Base-by-base conservation (phyloP, 1,140 invertebrate species). In the Brachionus manjavacas region DNA sequence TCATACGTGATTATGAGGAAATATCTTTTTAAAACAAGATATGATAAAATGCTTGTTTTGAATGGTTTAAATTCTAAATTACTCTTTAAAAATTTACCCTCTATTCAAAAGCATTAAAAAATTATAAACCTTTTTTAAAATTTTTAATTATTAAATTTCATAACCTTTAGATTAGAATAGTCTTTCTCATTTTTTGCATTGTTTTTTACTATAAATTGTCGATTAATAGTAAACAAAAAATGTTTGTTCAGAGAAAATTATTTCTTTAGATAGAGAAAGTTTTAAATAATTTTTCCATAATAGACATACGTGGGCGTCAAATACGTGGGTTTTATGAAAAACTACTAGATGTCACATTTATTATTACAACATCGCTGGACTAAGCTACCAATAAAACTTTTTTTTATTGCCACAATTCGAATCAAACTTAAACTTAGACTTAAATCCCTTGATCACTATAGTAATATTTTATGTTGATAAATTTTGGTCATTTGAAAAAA, bases 131-230 rank as follows among this genome's bases (percentile, higher is more conserved):
- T 68, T 68, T 68, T 68, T 68, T 6, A 25, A 23, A 28, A 11
- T 43, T 72, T 72, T 46, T 20, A 72, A 72, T 72, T 72, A 72
- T 72, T 72, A 41, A 72, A 41, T 72, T 72, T 72, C 68, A 72
- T 43, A 72, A 72, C 68, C 68, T 72, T 72, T 41, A 41, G 68
- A 39, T 41, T 39, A 39, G 16, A 72, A 23, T 41, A 72, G 8
- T 41, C 20, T 72, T 72, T 39, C 28, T 72, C 20, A 20, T 8
- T 41, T 41, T 12, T 16, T 39, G 12, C n/a, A 41, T 41, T 72
- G 8, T 41, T 23, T 41, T 41, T 68, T 68, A 39, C 14, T 68
- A 68, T 68, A 68, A 68, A 68, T 68, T 68, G 66, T 68, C 66
- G 28, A 68, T 68, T 68, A 68, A 68, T 68, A 68, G 25, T 68